Evolutionary conservation across 2,113 vertebrate species (phyloP).

Genomic region (Macrotis lagotis): DNA sequence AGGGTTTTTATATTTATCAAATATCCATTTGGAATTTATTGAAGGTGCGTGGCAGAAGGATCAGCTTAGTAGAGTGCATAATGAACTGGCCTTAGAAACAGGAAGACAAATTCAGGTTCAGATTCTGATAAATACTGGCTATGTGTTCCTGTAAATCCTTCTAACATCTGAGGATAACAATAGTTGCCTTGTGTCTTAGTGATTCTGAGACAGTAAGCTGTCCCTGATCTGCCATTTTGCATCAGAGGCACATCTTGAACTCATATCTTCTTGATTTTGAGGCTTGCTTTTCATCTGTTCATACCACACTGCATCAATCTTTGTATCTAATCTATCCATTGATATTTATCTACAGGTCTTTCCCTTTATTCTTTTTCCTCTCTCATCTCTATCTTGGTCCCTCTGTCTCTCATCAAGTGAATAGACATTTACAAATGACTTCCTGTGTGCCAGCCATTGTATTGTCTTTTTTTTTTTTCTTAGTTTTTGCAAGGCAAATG

Average conservation of each 20-base stretch:
- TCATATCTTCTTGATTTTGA: neutral
- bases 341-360: neutral
- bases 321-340: neutral
- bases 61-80: neutral
- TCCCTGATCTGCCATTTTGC: neutral
- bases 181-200: neutral
- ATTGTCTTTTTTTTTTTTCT: too few relatives aligned
- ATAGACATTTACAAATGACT: too few relatives aligned
- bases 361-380: neutral
- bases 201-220: neutral
- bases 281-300: neutral
- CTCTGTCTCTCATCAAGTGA: neutral
- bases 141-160: neutral
- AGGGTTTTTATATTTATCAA: neutral
- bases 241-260: neutral
- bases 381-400: neutral
- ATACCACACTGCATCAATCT: neutral
- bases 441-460: neutral
- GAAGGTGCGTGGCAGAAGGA: neutral
- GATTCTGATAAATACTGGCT: neutral
- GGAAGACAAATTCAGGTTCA: neutral
- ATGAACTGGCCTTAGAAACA: neutral
- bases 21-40: neutral
- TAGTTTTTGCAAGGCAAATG: too few relatives aligned
- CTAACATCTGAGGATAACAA: neutral